Base-by-base conservation (phyloP, 2,888 invertebrate species). In the Cyrtodaria siliqua region DNA sequence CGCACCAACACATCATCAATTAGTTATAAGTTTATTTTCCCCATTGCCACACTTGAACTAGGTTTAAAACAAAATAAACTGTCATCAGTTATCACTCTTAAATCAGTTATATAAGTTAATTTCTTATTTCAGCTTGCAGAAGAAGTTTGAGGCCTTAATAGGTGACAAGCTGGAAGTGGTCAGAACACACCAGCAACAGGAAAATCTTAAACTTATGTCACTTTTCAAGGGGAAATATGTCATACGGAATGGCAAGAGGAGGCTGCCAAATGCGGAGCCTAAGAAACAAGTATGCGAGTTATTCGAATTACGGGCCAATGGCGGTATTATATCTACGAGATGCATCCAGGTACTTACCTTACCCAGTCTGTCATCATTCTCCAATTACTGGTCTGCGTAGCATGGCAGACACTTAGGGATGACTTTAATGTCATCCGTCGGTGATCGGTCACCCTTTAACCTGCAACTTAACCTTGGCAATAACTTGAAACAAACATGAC, bases 181-280 rank as follows among this genome's bases (percentile, higher is more conserved):
- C 1, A 94, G 99, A 59, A 99, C 98, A 16, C 97, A 99, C 92
- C 99, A 94, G 93, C 99, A 99, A 92, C 99, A 99, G 93, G 99
- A 99, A 93, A 99, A 98, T 93, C 95, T 98, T 79, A 99, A 92
- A 93, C 99, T 99, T 91, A 96, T 99, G 95, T 97, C 99, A 2
- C 99, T 99, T 93, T 99, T 99, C 93, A 97, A 98, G 90, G 94
- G 96, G 73, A 96, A 97, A 92, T 99, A 99, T 94, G 96, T 99
- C 47, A 98, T 99, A 73, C 96, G 96, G 49, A 78, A 87, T 44
- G 93, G 93, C 18, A 91, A 88, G 60, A 79, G 91, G 20, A 82
- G 71, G 52, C 60, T 78, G 12, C 79, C 81, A 2, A 67, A 60
- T 38, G 82, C 80, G 40, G 79, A 81, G 44, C 85, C 82, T 16